A percentile compares a stretch with the other conserved stretches of the same genome.
Conservation (phyloP, 2,113 vertebrate species). For the Pogona vitticeps region DNA sequence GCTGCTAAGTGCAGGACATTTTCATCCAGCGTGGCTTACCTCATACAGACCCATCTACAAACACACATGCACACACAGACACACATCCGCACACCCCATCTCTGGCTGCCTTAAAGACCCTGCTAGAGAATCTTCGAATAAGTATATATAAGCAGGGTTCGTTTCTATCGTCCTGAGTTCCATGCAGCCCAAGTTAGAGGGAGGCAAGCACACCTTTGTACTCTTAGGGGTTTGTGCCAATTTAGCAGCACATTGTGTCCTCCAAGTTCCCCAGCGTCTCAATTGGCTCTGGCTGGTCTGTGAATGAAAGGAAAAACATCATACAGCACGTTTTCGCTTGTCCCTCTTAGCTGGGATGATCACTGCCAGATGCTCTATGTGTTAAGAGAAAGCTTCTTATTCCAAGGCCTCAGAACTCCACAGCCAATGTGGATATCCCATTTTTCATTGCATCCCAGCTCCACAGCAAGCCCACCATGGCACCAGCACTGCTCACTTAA, state of each 20-base stretch:
- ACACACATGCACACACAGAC: too few species aligned
- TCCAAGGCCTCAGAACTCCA: background rate
- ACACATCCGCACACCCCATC: too few species aligned
- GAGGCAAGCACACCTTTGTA: constrained; percentile 9
- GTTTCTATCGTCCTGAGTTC: background rate
- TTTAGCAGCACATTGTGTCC: background rate
- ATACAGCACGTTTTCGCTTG: constrained; percentile 15
- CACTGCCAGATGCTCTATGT: constrained; percentile 5
- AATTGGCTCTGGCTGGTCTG: constrained; percentile 17
- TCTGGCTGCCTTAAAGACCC: background rate
- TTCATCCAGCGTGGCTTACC: background rate
- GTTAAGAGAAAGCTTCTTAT: constrained; percentile 14
- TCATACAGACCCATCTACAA: too few species aligned
- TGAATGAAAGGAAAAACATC: constrained; percentile 11
- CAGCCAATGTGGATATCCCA: background rate
- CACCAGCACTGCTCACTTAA: constrained; percentile 21
- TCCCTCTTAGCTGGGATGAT: background rate
- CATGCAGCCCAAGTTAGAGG: constrained; percentile 36
- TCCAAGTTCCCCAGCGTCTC: background rate
- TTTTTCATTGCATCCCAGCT: constrained; percentile 16
- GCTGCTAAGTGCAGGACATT: background rate
- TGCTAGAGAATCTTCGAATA: background rate
- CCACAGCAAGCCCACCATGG: background rate
- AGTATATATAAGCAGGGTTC: background rate
- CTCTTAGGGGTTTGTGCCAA: background rate